Percentiles rank a stretch among this genome's conserved stretches.
Conservation (phyloP, 2,797 vertebrate species). For the Sebastolobus altivelis region DNA sequence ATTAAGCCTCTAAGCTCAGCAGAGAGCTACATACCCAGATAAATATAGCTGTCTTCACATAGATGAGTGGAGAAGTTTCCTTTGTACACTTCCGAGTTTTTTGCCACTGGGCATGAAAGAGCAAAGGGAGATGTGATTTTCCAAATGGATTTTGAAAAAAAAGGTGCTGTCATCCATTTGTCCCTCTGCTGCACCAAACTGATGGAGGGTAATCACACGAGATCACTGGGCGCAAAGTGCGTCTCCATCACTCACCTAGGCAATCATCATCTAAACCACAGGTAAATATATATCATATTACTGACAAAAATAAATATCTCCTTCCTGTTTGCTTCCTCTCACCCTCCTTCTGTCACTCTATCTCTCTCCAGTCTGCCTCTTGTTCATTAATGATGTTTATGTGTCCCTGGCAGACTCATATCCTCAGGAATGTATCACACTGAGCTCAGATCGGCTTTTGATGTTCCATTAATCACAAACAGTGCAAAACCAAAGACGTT, state of each 20-base stretch:
- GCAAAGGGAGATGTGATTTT: constrained; percentile 67
- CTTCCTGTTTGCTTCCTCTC: constrained; percentile 49
- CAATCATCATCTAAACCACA: constrained; percentile 67
- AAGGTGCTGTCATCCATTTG: constrained; percentile 59
- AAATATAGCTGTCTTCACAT: constrained; percentile 72
- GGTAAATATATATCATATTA: constrained; percentile 68
- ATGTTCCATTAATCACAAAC: constrained; percentile 83
- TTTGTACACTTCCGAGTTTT: constrained; percentile 57
- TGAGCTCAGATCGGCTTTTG: constrained; percentile 73
- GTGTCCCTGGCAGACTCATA: constrained; percentile 73
- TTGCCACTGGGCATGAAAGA: constrained; percentile 71
- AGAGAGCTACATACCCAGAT: constrained; percentile 66
- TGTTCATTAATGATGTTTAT: constrained; percentile 82
- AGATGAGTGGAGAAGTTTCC: constrained; percentile 57
- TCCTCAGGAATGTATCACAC: constrained; percentile 77
- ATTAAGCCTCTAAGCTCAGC: constrained; percentile 73
- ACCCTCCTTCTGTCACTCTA: constrained; percentile 44
- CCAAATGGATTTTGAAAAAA: constrained; percentile 60
- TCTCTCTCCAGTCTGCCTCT: constrained; percentile 59
- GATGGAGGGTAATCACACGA: constrained; percentile 67
- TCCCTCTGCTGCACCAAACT: constrained; percentile 36
- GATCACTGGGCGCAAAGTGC: constrained; percentile 50
- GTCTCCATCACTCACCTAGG: constrained; percentile 61
- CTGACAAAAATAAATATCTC: constrained; percentile 58
- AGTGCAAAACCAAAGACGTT: constrained; percentile 73